A percentile compares a stretch with the other conserved stretches of the same genome.
phyloP scores from a whole-genome alignment of 2,113 vertebrate species.

The Spilogale gracilis region DNA sequence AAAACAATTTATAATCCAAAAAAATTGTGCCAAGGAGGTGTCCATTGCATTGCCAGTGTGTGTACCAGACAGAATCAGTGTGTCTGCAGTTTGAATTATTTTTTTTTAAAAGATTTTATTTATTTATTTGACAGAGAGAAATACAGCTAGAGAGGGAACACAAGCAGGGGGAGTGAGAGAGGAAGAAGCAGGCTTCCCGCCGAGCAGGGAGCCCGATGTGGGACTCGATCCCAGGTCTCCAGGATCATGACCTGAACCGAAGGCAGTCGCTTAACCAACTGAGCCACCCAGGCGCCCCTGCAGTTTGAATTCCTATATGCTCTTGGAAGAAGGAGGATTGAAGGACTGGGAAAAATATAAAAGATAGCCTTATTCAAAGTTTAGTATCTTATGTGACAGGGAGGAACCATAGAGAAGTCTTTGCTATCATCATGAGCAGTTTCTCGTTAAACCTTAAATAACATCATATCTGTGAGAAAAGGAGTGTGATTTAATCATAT shows the following conservation, averaged over 20 bases:
- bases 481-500: background rate
- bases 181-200: too few species aligned
- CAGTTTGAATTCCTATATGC: background rate
- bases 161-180: too few species aligned
- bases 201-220: too few species aligned
- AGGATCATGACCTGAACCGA: too few species aligned
- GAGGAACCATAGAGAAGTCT: background rate
- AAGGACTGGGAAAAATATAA: background rate
- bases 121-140: too few species aligned
- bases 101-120: background rate
- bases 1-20: background rate
- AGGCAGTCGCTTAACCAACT: too few species aligned
- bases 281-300: background rate
- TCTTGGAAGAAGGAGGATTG: background rate
- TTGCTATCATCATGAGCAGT: background rate
- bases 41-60: background rate
- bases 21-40: background rate
- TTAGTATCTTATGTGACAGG: background rate
- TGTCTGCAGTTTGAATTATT: slow-evolving; percentile 27
- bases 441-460: slow-evolving; percentile 24
- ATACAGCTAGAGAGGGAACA: too few species aligned
- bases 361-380: background rate
- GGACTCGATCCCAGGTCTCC: too few species aligned
- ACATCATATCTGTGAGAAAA: background rate
- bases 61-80: background rate